Percentiles rank a stretch among this genome's conserved stretches.
Evolutionary conservation across 2,888 invertebrate genomes (phyloP).

Genomic region (Rotaria magnacalcarata): DNA sequence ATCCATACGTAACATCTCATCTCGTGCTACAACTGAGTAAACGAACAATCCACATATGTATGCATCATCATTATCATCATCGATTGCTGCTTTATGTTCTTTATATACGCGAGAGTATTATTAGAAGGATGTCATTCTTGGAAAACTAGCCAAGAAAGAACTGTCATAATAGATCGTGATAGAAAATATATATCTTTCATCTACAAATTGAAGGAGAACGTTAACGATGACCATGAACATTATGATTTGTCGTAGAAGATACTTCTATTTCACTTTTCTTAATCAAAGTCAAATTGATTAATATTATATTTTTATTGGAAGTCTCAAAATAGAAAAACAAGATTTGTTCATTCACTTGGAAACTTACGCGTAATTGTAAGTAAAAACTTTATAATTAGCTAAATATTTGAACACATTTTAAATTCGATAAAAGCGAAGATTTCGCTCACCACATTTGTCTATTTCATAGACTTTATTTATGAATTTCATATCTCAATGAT

Average conservation of each 20-base stretch:
- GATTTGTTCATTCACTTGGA: too few relatives aligned
- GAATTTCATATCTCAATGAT: not conserved
- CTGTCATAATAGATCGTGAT: conserved; percentile 5
- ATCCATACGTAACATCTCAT: not conserved
- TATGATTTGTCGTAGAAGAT: not conserved
- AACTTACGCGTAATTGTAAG: not conserved
- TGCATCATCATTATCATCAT: conserved; percentile 15
- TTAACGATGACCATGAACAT: not conserved
- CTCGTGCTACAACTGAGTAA: not conserved
- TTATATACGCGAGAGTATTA: conserved; percentile 11
- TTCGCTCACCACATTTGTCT: not conserved
- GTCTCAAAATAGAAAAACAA: not conserved
- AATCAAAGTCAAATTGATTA: not conserved
- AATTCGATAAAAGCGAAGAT: not conserved
- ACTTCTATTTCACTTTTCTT: not conserved
- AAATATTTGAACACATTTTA: not conserved
- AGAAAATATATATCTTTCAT: not conserved
- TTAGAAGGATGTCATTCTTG: not conserved
- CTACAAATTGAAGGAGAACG: not conserved
- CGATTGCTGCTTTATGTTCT: not conserved
- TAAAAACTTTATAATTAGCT: not conserved
- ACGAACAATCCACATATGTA: not conserved
- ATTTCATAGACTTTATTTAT: not conserved
- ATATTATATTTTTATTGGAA: not conserved
- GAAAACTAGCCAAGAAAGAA: conserved; percentile 1